phyloP scores from a whole-genome alignment of 2,113 vertebrate genomes.

The Cairina moschata region DNA sequence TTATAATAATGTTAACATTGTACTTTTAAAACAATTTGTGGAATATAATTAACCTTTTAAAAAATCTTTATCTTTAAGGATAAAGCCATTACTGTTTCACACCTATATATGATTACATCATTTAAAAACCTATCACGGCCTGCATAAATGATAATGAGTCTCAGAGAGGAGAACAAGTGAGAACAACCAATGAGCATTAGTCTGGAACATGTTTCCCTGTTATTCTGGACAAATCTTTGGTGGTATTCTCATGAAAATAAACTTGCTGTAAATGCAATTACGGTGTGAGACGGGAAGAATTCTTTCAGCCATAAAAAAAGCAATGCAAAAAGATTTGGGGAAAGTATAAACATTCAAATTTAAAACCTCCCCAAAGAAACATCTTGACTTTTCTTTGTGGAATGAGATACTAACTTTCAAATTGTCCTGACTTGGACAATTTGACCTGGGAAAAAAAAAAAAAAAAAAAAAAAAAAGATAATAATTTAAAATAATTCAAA shows the following conservation, averaged over 20 bases:
- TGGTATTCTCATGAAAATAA: not conserved
- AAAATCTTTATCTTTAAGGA: slow-evolving; percentile 48
- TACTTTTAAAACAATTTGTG: slow-evolving; percentile 52
- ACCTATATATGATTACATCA: slow-evolving; percentile 42
- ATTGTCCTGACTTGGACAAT: not conserved
- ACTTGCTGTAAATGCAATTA: not conserved
- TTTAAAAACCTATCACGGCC: slow-evolving; percentile 36
- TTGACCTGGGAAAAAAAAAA: not conserved
- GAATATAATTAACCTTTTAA: slow-evolving; percentile 57
- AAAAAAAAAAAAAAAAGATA: not conserved
- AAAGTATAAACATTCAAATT: not conserved
- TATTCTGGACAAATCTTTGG: not conserved
- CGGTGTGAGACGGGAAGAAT: not conserved
- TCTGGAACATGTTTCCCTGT: not conserved
- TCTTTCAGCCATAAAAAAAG: not conserved
- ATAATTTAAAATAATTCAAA: not conserved
- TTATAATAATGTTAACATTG: slow-evolving; percentile 43
- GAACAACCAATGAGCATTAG: not conserved
- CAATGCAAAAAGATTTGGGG: not conserved
- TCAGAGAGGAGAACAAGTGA: slow-evolving; percentile 8
- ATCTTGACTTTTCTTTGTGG: not conserved
- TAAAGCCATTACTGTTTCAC: slow-evolving; percentile 32
- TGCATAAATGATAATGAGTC: slow-evolving; percentile 18
- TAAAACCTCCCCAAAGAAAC: not conserved
- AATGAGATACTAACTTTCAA: not conserved